A percentile compares a stretch with the other conserved stretches of the same genome.
phyloP scores from a whole-genome alignment of 1,140 invertebrate genomes.

The Anadara kagoshimensis region DNA sequence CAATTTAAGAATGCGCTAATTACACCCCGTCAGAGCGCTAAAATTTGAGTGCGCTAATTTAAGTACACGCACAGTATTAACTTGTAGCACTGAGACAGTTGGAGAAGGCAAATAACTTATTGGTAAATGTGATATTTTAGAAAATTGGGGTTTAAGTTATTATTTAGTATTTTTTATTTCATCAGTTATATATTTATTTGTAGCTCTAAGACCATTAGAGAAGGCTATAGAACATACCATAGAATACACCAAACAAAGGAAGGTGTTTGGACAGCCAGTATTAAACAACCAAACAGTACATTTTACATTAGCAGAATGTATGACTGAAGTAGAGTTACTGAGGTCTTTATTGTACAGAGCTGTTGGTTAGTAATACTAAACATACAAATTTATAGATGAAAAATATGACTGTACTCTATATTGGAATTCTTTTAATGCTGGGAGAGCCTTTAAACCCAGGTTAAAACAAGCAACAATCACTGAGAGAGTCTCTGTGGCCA shows the following conservation, averaged over 20 bases:
- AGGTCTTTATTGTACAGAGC: conserved; percentile 75
- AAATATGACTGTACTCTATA: no score
- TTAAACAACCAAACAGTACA: conserved; percentile 77
- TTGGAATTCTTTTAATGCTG: no score
- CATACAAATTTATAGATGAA: no score
- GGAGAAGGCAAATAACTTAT: neutral
- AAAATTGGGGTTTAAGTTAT: neutral
- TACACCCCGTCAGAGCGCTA: no score
- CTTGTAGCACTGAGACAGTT: no score
- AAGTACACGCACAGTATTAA: no score
- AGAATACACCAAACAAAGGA: conserved; percentile 76
- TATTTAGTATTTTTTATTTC: no score
- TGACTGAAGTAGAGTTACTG: conserved; percentile 77
- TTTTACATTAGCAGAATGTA: conserved; percentile 77
- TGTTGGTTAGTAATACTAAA: conserved; percentile 71
- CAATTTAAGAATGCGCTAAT: no score
- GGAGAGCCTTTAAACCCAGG: no score
- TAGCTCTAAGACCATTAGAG: conserved; percentile 73
- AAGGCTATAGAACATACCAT: conserved; percentile 74
- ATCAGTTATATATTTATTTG: conserved; percentile 37
- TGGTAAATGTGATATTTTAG: neutral
- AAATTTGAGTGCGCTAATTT: no score
- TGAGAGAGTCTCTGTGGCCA: no score
- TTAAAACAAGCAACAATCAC: no score
- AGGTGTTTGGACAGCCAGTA: conserved; percentile 76